These are phyloP conservation scores for Rhabdomys dilectus DNA, from an alignment of 2,113 vertebrate genomes.

Conservation along the genomic window DNA sequence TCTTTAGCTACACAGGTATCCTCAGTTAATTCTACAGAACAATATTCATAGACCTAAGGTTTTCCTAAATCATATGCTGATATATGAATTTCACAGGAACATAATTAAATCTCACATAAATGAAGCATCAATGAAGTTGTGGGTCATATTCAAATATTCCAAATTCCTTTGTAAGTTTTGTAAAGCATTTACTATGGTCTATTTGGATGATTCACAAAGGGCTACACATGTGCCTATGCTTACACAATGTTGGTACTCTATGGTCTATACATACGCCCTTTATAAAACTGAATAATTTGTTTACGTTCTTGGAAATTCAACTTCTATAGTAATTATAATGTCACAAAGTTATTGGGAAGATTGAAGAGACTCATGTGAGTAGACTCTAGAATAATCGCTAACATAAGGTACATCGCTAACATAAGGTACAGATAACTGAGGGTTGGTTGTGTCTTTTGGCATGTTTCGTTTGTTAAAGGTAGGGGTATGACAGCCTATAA, in stretches of 20 bases:
- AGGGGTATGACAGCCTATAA: background rate
- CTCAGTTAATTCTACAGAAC: background rate
- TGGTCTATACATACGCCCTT: background rate
- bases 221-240: background rate
- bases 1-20: background rate
- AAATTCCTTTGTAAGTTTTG: background rate
- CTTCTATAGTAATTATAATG: background rate
- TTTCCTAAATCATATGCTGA: background rate
- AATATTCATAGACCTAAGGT: background rate
- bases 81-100: slow-evolving; percentile 33
- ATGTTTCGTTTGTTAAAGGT: background rate
- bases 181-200: background rate
- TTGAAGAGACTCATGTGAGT: background rate
- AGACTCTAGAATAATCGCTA: background rate
- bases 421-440: background rate
- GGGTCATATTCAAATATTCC: slow-evolving; percentile 19
- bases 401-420: background rate
- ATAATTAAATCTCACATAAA: background rate
- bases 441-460: background rate
- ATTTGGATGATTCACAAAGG: background rate
- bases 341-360: background rate
- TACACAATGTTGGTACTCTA: background rate
- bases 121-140: background rate
- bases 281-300: background rate
- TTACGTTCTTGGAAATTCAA: background rate